Base-by-base conservation (phyloP, 2,888 invertebrate species). In the Schrankia costaestrigalis region DNA sequence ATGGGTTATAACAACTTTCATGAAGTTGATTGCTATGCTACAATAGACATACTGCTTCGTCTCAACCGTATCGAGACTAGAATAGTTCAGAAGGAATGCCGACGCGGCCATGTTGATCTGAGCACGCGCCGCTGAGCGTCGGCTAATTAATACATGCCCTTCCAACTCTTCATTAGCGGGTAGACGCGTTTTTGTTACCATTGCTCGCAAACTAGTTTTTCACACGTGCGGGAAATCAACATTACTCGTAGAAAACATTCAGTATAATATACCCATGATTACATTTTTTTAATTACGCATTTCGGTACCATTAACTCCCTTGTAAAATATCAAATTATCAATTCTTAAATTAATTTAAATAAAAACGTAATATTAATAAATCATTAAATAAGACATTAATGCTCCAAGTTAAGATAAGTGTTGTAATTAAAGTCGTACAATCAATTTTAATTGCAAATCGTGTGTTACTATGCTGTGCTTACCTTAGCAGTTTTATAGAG, bases 61-160 rank as follows among this genome's bases (percentile, higher is more conserved):
- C 35, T 58, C 40, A 47, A 58, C 44, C 51, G 49, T 56, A 56
- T 59, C 46, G 43, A 55, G 60, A 56, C 56, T 59, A 56, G 60
- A 56, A 56, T 56, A 56, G 56, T 56, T 59, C 46, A 44, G 36
- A 45, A 49, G 56, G 60, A 52, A 56, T 56, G 60, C 37, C 41
- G 44, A 41, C 18, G 54, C 53, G 36, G 51, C 52, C 47, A 56
- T 58, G 46, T 53, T 56, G 54, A 58, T 45, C 42, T 59, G 74
- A 69, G 78, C 79, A 77, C 79, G 78, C 78, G 80, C 72, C 71
- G 68, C 46, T 72, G 78, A 58, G 60, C 71, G 70, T 66, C 60
- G 46, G 41, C 69, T 77, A 78, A 80, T 79, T 77, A 78, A 72
- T 71, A 71, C 74, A 58, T 64, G 76, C 77, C 81, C 80, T 81